Base-by-base conservation (phyloP, 2,888 invertebrate species). In the Oligia fasciuncula region DNA sequence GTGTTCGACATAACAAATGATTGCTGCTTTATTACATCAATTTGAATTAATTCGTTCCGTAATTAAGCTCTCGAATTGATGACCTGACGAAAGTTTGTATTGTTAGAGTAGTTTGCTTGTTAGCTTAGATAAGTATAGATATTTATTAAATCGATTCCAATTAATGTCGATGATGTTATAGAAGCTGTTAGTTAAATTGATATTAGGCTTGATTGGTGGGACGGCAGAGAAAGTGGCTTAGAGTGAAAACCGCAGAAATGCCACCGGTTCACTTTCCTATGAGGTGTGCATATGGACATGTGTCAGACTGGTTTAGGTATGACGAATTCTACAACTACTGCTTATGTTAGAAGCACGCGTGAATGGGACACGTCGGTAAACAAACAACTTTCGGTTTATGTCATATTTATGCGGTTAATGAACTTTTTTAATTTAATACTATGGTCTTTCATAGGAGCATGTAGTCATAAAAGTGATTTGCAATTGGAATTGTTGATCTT, bases 181-280 rank as follows among this genome's bases (percentile, higher is more conserved):
- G 70, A 40, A 83, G 81, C 72, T 81, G 70, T 81, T 83, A 68
- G 71, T 79, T 75, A 80, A 84, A 82, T 86, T 85, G 75, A 76
- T 74, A 77, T 77, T 76, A 76, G 60, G 63, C 29, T 82, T 73
- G 65, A 73, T 83, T 51, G 76, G 77, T 63, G 74, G 62, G 65
- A 43, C 68, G 29, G 68, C 51, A 92, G 95, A 92, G 96, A 96
- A 96, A 95, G 96, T 91, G 88, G 63, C 75, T 81, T 85, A 91
- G 89, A 94, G 94, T 92, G 95, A 94, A 94, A 95, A 93, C 91
- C 81, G 89, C 92, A 94, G 94, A 95, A 95, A 95, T 95, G 94
- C 88, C 86, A 92, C 92, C 89, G 85, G 90, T 88, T 93, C 89
- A 93, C 96, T 96, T 96, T 96, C 94, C 91, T 94, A 91, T 86